These are phyloP conservation scores for Fringilla coelebs DNA, from an alignment of 2,797 vertebrate species.

Conservation along the genomic window DNA sequence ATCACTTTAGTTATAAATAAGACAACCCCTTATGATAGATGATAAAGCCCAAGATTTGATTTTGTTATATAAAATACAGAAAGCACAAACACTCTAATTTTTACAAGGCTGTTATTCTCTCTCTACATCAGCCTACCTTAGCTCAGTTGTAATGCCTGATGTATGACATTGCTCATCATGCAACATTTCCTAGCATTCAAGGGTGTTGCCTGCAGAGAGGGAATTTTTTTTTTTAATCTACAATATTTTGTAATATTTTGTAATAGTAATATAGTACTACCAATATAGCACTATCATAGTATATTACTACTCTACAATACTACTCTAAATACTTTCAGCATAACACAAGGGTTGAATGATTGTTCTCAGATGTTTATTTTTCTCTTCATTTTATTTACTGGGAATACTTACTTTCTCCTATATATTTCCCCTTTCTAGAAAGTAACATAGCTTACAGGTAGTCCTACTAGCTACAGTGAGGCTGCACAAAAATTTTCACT, in stretches of 20 bases:
- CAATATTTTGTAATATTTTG: not conserved
- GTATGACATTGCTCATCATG: not conserved
- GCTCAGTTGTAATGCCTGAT: not conserved
- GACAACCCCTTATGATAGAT: not conserved
- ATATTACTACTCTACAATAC: not conserved
- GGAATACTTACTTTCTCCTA: not conserved
- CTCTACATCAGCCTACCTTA: not conserved
- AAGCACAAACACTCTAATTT: not conserved
- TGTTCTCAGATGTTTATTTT: not conserved
- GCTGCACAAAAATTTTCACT: not conserved
- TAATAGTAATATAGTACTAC: not conserved
- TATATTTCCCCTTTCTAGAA: not conserved
- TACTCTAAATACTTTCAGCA: not conserved
- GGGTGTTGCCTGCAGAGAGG: not conserved
- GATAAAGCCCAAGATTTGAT: not conserved
- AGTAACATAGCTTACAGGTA: fast-evolving
- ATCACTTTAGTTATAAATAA: not conserved
- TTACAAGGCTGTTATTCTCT: not conserved
- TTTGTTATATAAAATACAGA: not conserved
- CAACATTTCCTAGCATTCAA: not conserved
- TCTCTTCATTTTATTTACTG: not conserved
- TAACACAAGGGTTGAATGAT: not conserved
- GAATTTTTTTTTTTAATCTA: fast-evolving
- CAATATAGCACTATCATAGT: not conserved
- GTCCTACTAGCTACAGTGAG: not conserved